A percentile compares a stretch with the other conserved stretches of the same genome.
phyloP scores from a whole-genome alignment of 1,140 invertebrate species.

The Trichomalopsis sarcophagae region DNA sequence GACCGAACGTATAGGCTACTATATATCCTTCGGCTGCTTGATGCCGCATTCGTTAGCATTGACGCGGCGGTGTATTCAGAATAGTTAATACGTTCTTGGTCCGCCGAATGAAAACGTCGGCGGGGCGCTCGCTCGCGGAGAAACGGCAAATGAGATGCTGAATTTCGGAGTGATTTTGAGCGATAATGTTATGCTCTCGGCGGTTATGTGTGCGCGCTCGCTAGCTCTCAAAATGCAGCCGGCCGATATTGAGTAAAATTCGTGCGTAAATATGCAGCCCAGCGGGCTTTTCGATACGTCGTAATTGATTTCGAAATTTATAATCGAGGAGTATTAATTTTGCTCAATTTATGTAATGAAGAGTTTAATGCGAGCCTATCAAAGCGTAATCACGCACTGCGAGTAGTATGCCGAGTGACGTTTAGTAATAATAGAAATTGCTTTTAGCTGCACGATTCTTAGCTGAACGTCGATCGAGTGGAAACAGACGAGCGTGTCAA shows the following conservation, averaged over 20 bases:
- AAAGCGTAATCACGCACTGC: too few species aligned
- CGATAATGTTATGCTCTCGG: neutral
- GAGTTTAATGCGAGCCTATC: too few species aligned
- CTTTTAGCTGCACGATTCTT: too few species aligned
- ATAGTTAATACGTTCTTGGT: slow-evolving; percentile 22
- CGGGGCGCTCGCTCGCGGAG: neutral
- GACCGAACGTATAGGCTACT: neutral
- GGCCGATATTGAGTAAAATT: neutral
- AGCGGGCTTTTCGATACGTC: too few species aligned
- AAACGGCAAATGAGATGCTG: neutral
- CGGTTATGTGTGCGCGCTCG: neutral
- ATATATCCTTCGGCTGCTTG: neutral
- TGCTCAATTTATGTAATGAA: neutral
- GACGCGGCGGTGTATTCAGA: slow-evolving; percentile 29
- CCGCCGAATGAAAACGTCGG: neutral
- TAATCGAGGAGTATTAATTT: neutral
- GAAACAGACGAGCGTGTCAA: too few species aligned
- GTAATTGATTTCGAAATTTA: neutral
- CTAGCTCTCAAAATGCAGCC: neutral
- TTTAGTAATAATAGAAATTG: too few species aligned
- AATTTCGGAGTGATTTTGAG: neutral
- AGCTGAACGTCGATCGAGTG: too few species aligned
- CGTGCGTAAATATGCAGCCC: neutral
- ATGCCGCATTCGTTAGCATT: slow-evolving; percentile 42
- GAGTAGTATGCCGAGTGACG: too few species aligned